These are phyloP conservation scores for Semaprochilodus insignis DNA, from an alignment of 2,797 vertebrate genomes.

Conservation along the genomic window DNA sequence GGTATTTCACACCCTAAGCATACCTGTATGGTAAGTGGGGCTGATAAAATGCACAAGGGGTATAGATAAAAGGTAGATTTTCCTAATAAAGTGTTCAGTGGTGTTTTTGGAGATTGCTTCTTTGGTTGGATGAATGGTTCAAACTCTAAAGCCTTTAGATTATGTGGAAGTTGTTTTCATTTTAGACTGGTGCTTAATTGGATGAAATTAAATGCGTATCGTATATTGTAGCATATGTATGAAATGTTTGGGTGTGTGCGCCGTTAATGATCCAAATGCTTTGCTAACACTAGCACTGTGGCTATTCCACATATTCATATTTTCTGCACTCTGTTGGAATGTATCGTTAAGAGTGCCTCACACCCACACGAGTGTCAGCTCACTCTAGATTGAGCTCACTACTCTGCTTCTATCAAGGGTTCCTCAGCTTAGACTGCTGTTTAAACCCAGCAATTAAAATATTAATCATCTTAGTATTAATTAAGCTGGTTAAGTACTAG, in stretches of 20 bases:
- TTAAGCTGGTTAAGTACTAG: slow-evolving; percentile 84
- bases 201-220: neutral
- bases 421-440: slow-evolving; percentile 59
- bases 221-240: neutral
- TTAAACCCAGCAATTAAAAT: slow-evolving; percentile 83
- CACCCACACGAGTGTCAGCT: neutral
- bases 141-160: no score
- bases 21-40: no score
- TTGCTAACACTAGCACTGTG: neutral
- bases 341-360: slow-evolving; percentile 19
- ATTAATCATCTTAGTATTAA: slow-evolving; percentile 90
- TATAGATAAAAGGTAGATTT: no score
- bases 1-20: no score
- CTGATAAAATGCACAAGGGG: no score
- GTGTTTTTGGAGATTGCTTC: no score
- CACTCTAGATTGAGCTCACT: slow-evolving; percentile 4
- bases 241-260: neutral
- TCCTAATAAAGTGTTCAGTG: no score
- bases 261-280: neutral
- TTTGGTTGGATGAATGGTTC: no score
- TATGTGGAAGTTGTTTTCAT: no score
- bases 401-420: slow-evolving; percentile 32
- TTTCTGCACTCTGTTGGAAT: slow-evolving; percentile 25
- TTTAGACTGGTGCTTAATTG: no score
- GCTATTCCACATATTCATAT: neutral